Evolutionary conservation across 2,888 invertebrate genomes (phyloP).

Genomic region (Shargacucullia verbasci): DNA sequence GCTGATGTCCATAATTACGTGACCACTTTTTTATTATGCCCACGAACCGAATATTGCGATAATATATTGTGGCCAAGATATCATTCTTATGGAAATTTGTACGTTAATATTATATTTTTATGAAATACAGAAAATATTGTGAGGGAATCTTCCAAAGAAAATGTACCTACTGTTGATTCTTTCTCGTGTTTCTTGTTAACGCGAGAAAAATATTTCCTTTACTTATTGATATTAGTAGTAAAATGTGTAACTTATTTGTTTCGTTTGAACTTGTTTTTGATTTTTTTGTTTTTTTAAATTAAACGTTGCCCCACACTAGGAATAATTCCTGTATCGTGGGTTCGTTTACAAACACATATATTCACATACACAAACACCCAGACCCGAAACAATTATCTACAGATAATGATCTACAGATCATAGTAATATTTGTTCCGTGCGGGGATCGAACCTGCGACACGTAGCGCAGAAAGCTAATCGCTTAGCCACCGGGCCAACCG

Average conservation of each 20-base stretch:
- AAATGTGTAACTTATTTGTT: background rate
- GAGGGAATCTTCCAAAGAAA: conserved; percentile 27
- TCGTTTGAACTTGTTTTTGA: background rate
- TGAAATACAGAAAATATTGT: conserved; percentile 34
- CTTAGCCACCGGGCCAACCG: too few relatives aligned
- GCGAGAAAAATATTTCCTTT: conserved; percentile 18
- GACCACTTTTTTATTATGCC: conserved; percentile 34
- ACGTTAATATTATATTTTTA: conserved; percentile 39
- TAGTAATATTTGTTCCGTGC: too few relatives aligned
- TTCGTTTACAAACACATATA: too few relatives aligned
- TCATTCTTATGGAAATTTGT: conserved; percentile 49
- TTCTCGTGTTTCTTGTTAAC: conserved; percentile 13
- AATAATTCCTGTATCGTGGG: too few relatives aligned
- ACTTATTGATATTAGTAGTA: conserved; percentile 10
- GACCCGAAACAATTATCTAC: too few relatives aligned
- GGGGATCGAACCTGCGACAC: too few relatives aligned
- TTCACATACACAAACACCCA: too few relatives aligned
- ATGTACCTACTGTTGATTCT: conserved; percentile 8
- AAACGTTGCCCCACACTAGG: too few relatives aligned
- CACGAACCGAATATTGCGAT: conserved; percentile 28
- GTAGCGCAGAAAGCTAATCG: too few relatives aligned
- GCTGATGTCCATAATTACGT: conserved; percentile 34
- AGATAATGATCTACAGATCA: too few relatives aligned
- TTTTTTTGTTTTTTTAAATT: conserved; percentile 24
- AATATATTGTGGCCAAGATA: conserved; percentile 46